Evolutionary conservation across 2,113 vertebrate genomes (phyloP), one percentile per base, ranked within the genome.

Genomic region (Myrmecophaga tridactyla): DNA sequence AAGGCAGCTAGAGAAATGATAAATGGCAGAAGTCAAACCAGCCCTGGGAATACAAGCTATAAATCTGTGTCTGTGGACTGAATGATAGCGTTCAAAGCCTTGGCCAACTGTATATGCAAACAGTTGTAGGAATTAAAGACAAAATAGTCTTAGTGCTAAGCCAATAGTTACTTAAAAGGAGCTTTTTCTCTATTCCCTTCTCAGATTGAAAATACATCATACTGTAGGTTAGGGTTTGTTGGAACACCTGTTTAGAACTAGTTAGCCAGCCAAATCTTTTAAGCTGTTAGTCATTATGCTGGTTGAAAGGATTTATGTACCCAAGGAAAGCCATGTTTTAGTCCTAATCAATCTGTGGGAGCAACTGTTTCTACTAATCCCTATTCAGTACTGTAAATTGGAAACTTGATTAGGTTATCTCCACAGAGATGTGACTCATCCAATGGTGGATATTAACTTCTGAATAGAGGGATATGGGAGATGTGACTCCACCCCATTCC

Each of bases 1-100:
- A 53, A 13, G 6, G 27, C 2, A 43, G n/a, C 3, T 21, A 0
- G 0, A 7, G 11, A 3, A 8, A 58, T 0, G 10, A 11, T 14
- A 4, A 41, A 11, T 20, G 41, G 31, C 15, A 10, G 29, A 41
- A 15, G 17, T 76, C 36, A 58, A 76, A 9, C 15, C 34, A 18
- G 0, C 13, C 7, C 41, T 23, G 39, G 15, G 23, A 2, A 13
- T 1, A 7, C 78, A 4, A 2, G 3, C 53, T 34, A 51, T 13
- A 76, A 69, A 41, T 73, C 8, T 12, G 11, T 17, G 17, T 12
- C 7, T 17, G 12, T 62, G 20, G 29, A 20, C 1, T 29, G 11
- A 14, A 62, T 36, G 43, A 46, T 18, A 39, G 43, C 76, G 23
- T 25, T 25, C 36, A 0, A 6, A n/a, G 51, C 0, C 7, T 53